These are phyloP conservation scores for Mastomys coucha DNA, from an alignment of 2,113 vertebrate species.

Conservation along the genomic window DNA sequence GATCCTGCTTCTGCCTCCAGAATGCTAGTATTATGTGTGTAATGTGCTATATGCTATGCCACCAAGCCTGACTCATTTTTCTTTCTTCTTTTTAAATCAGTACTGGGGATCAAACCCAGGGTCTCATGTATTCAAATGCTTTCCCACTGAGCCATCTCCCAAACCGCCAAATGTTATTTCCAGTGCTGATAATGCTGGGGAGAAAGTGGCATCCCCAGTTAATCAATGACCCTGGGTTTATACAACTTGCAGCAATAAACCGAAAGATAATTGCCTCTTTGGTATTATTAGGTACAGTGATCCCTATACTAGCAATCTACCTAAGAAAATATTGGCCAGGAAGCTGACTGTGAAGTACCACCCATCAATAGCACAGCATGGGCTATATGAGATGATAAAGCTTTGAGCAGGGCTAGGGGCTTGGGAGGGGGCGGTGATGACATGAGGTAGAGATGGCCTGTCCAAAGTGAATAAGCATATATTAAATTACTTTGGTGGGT, in stretches of 20 bases:
- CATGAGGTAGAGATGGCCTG: background rate
- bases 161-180: background rate
- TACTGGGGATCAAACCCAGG: background rate
- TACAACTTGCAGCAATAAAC: background rate
- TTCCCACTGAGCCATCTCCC: background rate
- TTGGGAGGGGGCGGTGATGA: background rate
- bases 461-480: background rate
- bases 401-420: background rate
- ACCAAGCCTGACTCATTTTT: background rate
- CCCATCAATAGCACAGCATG: background rate
- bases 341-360: background rate
- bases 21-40: background rate
- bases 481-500: background rate
- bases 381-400: background rate
- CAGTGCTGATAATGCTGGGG: background rate
- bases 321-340: conserved; percentile 33
- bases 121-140: background rate
- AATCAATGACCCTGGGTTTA: background rate
- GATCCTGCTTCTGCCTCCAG: background rate
- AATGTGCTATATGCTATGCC: background rate
- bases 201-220: background rate
- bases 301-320: background rate
- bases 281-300: background rate
- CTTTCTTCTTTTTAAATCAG: background rate
- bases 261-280: background rate